Conservation (phyloP, 2,113 vertebrate species). For the Charadrius vociferus region DNA sequence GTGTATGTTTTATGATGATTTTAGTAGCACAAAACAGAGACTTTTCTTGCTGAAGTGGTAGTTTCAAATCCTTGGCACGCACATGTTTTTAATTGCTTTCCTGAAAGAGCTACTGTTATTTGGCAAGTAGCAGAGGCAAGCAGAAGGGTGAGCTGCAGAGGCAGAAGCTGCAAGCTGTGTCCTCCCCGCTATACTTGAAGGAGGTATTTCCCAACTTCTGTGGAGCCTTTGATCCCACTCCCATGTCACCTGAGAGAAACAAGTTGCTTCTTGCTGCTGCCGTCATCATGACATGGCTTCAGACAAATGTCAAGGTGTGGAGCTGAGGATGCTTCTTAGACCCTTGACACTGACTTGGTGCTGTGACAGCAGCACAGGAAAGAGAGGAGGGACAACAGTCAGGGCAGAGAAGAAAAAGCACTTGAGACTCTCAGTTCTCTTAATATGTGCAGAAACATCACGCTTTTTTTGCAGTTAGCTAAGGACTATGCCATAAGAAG, state of each 20-base stretch:
- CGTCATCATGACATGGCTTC: neutral
- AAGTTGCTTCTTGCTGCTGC: neutral
- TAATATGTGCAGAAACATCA: neutral
- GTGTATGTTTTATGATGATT: neutral
- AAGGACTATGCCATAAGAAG: neutral
- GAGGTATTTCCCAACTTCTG: neutral
- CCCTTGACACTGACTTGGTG: neutral
- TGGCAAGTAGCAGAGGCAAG: neutral
- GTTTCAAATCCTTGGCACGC: neutral
- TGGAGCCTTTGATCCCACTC: neutral
- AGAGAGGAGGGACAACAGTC: neutral
- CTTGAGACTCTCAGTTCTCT: neutral
- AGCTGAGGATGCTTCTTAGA: neutral
- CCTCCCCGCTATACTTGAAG: neutral
- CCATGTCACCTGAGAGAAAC: neutral
- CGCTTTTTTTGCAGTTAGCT: neutral
- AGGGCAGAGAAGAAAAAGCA: neutral
- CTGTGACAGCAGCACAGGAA: neutral
- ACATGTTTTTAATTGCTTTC: neutral
- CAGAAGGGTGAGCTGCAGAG: neutral
- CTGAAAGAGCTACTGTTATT: neutral
- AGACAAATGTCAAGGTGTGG: neutral
- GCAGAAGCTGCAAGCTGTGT: neutral
- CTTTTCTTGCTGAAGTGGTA: neutral
- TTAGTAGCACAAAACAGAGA: neutral